Evolutionary conservation across 2,888 invertebrate genomes (phyloP), one percentile per base, ranked within the genome.

Genomic region (Siphonodentalium dalli): DNA sequence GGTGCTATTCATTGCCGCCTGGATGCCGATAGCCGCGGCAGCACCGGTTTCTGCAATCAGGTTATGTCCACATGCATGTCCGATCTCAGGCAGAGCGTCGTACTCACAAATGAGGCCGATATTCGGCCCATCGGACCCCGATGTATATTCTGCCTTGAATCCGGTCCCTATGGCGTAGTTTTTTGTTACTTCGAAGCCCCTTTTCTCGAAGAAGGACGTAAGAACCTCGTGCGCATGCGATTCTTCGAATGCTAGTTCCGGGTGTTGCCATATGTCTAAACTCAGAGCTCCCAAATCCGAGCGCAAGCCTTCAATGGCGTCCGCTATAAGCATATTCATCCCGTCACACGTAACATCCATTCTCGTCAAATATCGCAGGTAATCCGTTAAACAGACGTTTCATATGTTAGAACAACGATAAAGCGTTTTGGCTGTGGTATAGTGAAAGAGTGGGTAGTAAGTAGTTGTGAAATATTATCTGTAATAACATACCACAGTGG

Each of bases 61-160:
- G 49, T 80, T 81, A 50, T 81, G 80, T 4, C 80, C 81, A 58
- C 79, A 79, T 1, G 79, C 79, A 61, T 81, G 81, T 13, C 81
- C 80, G 3, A 80, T 72, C 8, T 68, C 75, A 11, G 76, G 78
- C 18, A 79, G 61, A 18, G 81, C 80, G 61, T 81, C 81, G 61
- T 80, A 81, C 58, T 81, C 81, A 61, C 78, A 79, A n/a, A 82
- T 44, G 8, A 80, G 62, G 8, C 73, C 75, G 8, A 81, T 54
- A 44, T 74, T 65, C 3, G 78, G 77, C 18, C 56, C 58, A 7
- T 24, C 40, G 13, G 33, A 26, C 5, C 27, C 24, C 9, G 43
- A 33, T 8, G 37, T 57, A 40, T 53, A 70, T 23, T 48, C 55
- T 2, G 73, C 74, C 28, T 66, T 52, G 53, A 73, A 72, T 15